These are phyloP conservation scores for Porites australiensis DNA, from an alignment of 64 coral and sea anemone species.

Conservation along the genomic window DNA sequence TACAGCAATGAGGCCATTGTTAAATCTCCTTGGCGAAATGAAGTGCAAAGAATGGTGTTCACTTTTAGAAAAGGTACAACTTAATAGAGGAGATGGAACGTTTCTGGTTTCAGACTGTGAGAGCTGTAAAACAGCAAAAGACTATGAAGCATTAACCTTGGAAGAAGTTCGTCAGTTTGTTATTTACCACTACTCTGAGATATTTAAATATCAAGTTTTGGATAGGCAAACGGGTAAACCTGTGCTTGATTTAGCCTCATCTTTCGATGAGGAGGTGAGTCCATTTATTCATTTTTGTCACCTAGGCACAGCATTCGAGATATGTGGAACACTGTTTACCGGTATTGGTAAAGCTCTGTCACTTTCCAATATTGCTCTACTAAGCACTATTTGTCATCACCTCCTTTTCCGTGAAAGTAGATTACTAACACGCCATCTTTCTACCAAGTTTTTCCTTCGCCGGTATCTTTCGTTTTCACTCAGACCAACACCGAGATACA, in stretches of 20 bases:
- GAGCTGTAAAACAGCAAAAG: not conserved
- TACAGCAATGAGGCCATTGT: not conserved
- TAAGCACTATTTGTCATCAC: not conserved
- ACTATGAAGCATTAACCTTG: too few species aligned
- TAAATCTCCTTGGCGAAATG: not conserved
- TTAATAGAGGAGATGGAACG: too few species aligned
- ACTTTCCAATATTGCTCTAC: conserved; percentile 14
- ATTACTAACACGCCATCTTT: too few species aligned
- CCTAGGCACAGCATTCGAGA: not conserved
- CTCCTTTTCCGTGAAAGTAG: not conserved
- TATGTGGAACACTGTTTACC: not conserved
- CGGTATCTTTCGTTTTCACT: too few species aligned
- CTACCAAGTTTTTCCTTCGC: too few species aligned
- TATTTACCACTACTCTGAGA: too few species aligned
- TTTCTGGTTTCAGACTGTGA: not conserved
- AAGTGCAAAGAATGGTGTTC: not conserved
- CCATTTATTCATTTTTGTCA: not conserved
- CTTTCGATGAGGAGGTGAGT: not conserved
- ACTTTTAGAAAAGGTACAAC: not conserved
- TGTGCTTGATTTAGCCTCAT: not conserved
- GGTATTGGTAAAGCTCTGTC: not conserved
- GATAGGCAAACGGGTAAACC: conserved; percentile 34
- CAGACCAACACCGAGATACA: too few species aligned
- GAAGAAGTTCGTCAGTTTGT: not conserved
- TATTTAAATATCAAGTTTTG: conserved; percentile 53